phyloP scores from a whole-genome alignment of 2,888 invertebrate genomes.

The Lysandra coridon region DNA sequence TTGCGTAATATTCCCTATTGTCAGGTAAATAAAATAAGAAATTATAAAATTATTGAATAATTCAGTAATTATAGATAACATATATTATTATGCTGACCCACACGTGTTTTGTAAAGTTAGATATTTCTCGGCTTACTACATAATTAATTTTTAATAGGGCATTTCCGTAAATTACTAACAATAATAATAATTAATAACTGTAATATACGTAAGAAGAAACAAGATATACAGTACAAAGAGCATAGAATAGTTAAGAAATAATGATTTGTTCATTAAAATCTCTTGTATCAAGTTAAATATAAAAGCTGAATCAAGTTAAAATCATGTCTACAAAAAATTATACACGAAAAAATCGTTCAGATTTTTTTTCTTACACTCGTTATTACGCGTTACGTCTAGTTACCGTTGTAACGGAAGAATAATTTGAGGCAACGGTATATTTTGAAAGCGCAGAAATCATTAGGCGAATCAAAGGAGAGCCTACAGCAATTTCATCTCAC shows the following conservation, averaged over 20 bases:
- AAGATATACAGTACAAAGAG: not conserved
- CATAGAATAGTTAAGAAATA: not conserved
- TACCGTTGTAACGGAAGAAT: not conserved
- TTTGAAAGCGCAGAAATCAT: not conserved
- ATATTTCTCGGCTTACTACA: not conserved
- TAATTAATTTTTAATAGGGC: not conserved
- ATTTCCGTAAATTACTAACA: not conserved
- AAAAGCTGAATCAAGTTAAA: not conserved
- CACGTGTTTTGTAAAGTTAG: not conserved
- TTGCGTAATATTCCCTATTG: too few relatives aligned
- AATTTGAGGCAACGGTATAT: slow-evolving; percentile 5
- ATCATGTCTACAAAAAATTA: not conserved
- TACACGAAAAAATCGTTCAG: not conserved
- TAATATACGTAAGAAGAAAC: not conserved
- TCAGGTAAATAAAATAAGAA: too few relatives aligned
- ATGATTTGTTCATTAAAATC: too few relatives aligned
- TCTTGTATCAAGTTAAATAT: not conserved
- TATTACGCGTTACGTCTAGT: not conserved
- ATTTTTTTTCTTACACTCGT: not conserved
- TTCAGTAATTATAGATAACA: too few relatives aligned
- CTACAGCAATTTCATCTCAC: too few relatives aligned
- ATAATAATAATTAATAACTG: not conserved
- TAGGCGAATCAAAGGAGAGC: too few relatives aligned
- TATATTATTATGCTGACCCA: too few relatives aligned
- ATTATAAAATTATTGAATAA: not conserved